Evolutionary conservation across 2,797 vertebrate species (phyloP).

Genomic region (Erpetoichthys calabaricus): DNA sequence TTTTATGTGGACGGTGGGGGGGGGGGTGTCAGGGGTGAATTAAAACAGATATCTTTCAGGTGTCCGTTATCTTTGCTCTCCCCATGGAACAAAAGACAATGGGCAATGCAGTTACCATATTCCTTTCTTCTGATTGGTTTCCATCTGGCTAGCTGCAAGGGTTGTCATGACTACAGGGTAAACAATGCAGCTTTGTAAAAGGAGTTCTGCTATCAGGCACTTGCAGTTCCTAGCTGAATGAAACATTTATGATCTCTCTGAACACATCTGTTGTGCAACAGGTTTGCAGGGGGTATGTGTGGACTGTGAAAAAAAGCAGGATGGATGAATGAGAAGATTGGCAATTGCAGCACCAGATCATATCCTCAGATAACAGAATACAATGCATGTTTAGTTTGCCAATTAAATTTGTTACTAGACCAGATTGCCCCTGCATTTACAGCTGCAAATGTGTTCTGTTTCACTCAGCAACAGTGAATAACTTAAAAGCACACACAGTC

Average conservation of each 20-base stretch:
- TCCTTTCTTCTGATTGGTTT: conserved; percentile 53
- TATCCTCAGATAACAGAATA: conserved; percentile 3
- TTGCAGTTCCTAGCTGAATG: conserved; percentile 44
- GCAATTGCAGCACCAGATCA: conserved; percentile 9
- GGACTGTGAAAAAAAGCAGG: not conserved
- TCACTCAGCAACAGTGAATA: too few relatives aligned
- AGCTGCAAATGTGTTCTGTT: too few relatives aligned
- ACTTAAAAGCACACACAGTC: too few relatives aligned
- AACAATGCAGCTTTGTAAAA: conserved; percentile 41
- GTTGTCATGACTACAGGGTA: conserved; percentile 40
- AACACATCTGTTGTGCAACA: conserved; percentile 2
- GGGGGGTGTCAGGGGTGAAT: too few relatives aligned
- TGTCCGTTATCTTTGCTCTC: conserved; percentile 32
- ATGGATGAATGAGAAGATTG: conserved; percentile 4
- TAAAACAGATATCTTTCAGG: too few relatives aligned
- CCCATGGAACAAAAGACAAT: conserved; percentile 30
- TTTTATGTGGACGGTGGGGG: too few relatives aligned
- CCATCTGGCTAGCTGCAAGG: conserved; percentile 31
- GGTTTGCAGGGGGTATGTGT: not conserved
- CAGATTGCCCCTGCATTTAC: conserved; percentile 4
- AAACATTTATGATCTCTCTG: conserved; percentile 50
- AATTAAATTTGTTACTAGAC: conserved; percentile 5
- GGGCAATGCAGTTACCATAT: conserved; percentile 28
- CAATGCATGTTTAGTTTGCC: conserved; percentile 9
- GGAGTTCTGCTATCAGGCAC: conserved; percentile 33